phyloP scores from a whole-genome alignment of 2,797 vertebrate species.

The Epinephelus malabaricus region DNA sequence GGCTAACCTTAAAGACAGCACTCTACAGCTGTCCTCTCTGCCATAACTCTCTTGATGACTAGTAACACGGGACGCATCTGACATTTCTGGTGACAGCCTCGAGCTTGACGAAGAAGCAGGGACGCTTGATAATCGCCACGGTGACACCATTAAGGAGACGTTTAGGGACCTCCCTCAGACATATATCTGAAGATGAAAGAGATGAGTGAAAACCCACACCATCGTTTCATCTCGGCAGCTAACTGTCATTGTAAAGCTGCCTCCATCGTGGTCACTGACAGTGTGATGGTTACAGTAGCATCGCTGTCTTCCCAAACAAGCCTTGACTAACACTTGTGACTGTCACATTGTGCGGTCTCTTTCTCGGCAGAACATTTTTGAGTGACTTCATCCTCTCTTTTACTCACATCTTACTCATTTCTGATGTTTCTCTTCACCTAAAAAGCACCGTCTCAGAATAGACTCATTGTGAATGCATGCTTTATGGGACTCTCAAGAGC shows the following conservation, averaged over 20 bases:
- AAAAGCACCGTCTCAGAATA: slow-evolving; percentile 48
- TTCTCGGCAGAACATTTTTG: slow-evolving; percentile 30
- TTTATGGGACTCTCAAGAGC: slow-evolving; percentile 36
- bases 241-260: slow-evolving; percentile 35
- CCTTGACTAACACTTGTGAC: slow-evolving; percentile 22
- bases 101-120: slow-evolving; percentile 60
- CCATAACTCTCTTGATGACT: slow-evolving; percentile 60
- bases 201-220: slow-evolving; percentile 55
- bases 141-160: slow-evolving; percentile 83
- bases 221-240: slow-evolving; percentile 46
- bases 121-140: slow-evolving; percentile 75
- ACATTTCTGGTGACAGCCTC: slow-evolving; percentile 81
- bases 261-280: slow-evolving; percentile 31
- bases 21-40: slow-evolving; percentile 67
- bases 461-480: slow-evolving; percentile 25
- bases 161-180: slow-evolving; percentile 79
- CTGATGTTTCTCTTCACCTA: slow-evolving; percentile 25
- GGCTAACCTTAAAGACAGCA: slow-evolving; percentile 77
- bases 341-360: slow-evolving; percentile 14
- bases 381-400: slow-evolving; percentile 48
- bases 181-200: slow-evolving; percentile 74
- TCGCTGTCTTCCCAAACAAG: slow-evolving; percentile 31
- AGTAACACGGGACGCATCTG: slow-evolving; percentile 69
- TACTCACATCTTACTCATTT: slow-evolving; percentile 54
- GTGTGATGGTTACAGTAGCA: not conserved